phyloP scores from a whole-genome alignment of 2,113 vertebrate genomes.

The Sinocyclocheilus anshuiensis region DNA sequence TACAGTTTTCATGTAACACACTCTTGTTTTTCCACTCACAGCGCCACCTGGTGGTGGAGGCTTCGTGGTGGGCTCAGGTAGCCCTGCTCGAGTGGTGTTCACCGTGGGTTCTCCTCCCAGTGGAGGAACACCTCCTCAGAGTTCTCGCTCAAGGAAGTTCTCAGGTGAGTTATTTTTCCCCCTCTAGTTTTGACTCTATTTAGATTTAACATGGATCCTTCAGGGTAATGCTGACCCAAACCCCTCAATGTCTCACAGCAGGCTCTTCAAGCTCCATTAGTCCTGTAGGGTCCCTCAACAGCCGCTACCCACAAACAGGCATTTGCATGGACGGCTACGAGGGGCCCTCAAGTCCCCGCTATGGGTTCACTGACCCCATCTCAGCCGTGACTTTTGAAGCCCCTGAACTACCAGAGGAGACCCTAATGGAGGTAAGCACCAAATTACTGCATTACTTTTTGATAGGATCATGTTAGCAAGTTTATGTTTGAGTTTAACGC shows the following conservation, averaged over 20 bases:
- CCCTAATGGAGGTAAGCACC: conserved; percentile 90
- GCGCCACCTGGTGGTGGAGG: conserved; percentile 81
- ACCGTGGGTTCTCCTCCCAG: conserved; percentile 96
- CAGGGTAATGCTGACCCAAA: background rate
- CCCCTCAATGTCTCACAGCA: conserved; percentile 57
- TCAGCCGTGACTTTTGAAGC: conserved; percentile 88
- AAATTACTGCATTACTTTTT: background rate
- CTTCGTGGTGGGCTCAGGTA: conserved; percentile 77
- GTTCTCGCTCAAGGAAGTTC: conserved; percentile 83
- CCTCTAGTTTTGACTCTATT: background rate
- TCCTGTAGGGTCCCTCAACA: conserved; percentile 83
- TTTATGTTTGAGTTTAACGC: background rate
- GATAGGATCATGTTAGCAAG: background rate
- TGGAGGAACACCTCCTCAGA: conserved; percentile 86
- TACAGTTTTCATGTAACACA: background rate
- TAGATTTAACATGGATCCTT: background rate
- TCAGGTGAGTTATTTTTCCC: conserved; percentile 77
- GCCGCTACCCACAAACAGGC: conserved; percentile 81
- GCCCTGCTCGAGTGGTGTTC: conserved; percentile 90
- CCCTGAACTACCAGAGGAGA: conserved; percentile 94
- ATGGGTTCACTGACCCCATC: conserved; percentile 80
- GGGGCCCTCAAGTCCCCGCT: conserved; percentile 81
- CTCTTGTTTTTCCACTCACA: conserved; percentile 52
- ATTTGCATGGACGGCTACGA: conserved; percentile 80
- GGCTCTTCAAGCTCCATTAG: conserved; percentile 90